A percentile compares a stretch with the other conserved stretches of the same genome.
These are phyloP conservation scores for Cichlasoma orientale DNA, from an alignment of 2,797 vertebrate genomes.

Conservation along the genomic window DNA sequence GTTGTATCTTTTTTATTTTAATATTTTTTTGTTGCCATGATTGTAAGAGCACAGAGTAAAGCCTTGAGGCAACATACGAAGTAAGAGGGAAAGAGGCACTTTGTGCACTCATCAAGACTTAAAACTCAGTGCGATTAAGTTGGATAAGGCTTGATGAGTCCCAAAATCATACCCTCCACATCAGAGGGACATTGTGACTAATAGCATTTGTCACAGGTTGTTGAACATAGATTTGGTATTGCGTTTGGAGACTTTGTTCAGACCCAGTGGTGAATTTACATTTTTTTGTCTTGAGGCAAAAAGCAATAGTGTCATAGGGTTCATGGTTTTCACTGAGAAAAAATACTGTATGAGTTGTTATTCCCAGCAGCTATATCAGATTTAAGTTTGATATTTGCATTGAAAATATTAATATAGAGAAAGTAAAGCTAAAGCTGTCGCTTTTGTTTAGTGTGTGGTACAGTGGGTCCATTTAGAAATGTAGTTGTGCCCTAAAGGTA, in stretches of 20 bases:
- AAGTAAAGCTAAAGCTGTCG: constrained; percentile 13
- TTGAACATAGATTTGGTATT: constrained; percentile 45
- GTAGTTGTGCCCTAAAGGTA: neutral
- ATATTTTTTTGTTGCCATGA: neutral
- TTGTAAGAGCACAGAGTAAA: neutral
- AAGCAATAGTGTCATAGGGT: constrained; percentile 12
- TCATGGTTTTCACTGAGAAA: neutral
- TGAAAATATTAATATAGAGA: constrained; percentile 1
- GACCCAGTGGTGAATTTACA: constrained; percentile 30
- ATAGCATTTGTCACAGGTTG: constrained; percentile 45
- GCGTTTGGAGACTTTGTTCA: constrained; percentile 20
- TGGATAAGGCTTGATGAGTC: constrained; percentile 28
- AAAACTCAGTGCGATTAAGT: constrained; percentile 1
- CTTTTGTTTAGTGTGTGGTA: constrained; percentile 7
- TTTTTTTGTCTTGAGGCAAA: constrained; percentile 27
- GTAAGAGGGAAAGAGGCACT: constrained; percentile 4
- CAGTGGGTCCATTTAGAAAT: neutral
- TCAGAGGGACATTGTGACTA: constrained; percentile 29
- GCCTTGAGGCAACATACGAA: constrained; percentile 28
- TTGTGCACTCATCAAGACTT: constrained; percentile 22
- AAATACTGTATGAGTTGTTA: neutral
- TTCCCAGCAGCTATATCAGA: constrained; percentile 7
- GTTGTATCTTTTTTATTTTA: neutral
- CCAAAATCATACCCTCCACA: neutral
- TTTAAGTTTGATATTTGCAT: constrained; percentile 10